Base-by-base conservation (phyloP, 2,113 vertebrate genomes). In the Grantiella picta region DNA sequence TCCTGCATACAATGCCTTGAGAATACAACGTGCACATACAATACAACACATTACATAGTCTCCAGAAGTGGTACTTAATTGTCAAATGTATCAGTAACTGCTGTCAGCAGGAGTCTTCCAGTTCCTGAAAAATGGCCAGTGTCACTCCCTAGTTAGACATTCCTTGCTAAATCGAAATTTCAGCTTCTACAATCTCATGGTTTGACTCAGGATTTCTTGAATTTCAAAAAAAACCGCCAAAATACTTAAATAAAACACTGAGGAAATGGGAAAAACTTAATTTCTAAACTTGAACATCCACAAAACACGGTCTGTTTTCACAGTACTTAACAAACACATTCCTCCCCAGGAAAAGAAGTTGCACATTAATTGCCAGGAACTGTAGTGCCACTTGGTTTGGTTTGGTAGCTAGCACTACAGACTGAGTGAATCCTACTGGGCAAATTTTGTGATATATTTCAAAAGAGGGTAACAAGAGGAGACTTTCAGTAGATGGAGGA, bases 361-460 rank as follows among this genome's bases (percentile, higher is more conserved):
- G 81, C 19, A 27, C 84, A 86, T 89, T 94, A 90, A 97, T 96
- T 94, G 93, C 81, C 83, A 92, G 78, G 82, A 94, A 89, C 88
- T 59, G 73, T 28, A 69, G 38, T 38, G 38, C 38, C 38, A 38
- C 38, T 38, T 27, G 11, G 19, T 24, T 78, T 57, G 31, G 33
- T 89, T 11, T 27, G 15, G 88, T 54, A 72, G 61, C 40, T 84
- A 50, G 52, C 35, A 80, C 42, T 68, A 71, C 31, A 68, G 12
- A 47, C 15, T 59, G 7, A 25, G 77, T 40, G 35, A 72, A 35
- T 80, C 44, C 35, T 79, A 18, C 9, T 45, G 3, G 28, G 8
- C 36, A 59, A 47, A 66, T 63, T 75, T 63, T 38, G 15, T 15
- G 64, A 45, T 14, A 13, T 24, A 61, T 49, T 85, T 70, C 19